phyloP scores from a whole-genome alignment of 2,888 invertebrate species.

The Heliconius cydno region DNA sequence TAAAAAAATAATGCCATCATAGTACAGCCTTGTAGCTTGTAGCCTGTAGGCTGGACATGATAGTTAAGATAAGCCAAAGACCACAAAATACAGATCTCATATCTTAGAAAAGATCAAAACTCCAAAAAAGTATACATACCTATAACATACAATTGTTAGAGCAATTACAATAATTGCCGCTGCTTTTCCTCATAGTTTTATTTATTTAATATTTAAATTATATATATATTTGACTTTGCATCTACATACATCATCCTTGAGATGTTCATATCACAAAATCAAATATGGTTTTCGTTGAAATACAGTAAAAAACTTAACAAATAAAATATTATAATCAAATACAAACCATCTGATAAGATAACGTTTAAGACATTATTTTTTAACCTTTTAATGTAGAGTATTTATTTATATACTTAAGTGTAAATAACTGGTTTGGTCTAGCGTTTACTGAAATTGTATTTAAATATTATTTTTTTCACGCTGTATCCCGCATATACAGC shows the following conservation, averaged over 20 bases:
- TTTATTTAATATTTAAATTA: neutral
- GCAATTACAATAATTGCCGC: neutral
- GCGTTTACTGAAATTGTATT: no score
- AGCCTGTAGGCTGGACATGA: no score
- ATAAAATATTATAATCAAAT: slow-evolving; percentile 16
- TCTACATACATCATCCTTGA: neutral
- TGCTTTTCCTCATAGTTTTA: neutral
- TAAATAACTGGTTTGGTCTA: neutral
- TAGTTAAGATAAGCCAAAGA: neutral
- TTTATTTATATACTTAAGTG: neutral
- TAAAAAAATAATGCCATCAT: neutral
- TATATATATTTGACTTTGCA: neutral
- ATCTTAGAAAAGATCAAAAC: neutral
- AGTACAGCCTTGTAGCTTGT: neutral
- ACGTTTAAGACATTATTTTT: slow-evolving; percentile 2
- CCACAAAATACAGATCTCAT: no score
- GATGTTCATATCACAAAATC: slow-evolving; percentile 1
- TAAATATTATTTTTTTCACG: neutral
- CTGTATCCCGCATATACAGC: no score
- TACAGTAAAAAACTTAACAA: neutral
- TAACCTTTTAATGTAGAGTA: neutral
- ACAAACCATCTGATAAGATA: slow-evolving; percentile 9
- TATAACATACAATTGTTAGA: neutral
- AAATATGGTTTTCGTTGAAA: slow-evolving; percentile 3
- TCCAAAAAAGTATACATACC: neutral